Evolutionary conservation across 2,797 vertebrate genomes (phyloP).

Genomic region (Lophius americanus): DNA sequence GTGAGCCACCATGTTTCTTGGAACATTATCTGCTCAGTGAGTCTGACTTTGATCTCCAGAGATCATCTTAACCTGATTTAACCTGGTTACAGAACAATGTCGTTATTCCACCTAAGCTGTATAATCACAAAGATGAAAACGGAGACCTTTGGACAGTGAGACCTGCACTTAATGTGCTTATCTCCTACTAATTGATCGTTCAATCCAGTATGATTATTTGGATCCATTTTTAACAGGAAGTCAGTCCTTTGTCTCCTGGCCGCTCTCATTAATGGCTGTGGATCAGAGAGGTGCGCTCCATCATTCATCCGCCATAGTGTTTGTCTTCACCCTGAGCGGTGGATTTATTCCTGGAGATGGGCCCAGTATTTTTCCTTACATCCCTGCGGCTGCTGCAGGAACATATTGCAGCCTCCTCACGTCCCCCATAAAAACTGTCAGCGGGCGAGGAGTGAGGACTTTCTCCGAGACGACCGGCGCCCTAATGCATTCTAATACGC

Average conservation of each 20-base stretch:
- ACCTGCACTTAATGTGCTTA: not conserved
- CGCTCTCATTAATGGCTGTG: slow-evolving; percentile 26
- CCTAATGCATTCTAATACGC: slow-evolving; percentile 78
- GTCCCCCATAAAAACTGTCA: slow-evolving; percentile 71
- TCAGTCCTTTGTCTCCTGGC: slow-evolving; percentile 8
- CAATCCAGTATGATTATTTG: slow-evolving; percentile 8
- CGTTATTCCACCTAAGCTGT: not conserved
- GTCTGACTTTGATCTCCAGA: slow-evolving; percentile 1
- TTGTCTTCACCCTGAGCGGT: slow-evolving; percentile 55
- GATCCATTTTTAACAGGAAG: not conserved
- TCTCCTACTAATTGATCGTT: slow-evolving; percentile 1
- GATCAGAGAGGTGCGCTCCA: slow-evolving; percentile 28
- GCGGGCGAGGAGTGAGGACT: slow-evolving; percentile 65
- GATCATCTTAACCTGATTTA: not conserved
- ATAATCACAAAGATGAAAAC: not conserved
- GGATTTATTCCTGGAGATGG: slow-evolving; percentile 58
- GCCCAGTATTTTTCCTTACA: slow-evolving; percentile 56
- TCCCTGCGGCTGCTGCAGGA: slow-evolving; percentile 56
- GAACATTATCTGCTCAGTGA: slow-evolving; percentile 9
- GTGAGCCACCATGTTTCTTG: slow-evolving; percentile 6
- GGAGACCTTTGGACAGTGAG: not conserved
- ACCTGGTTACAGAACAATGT: not conserved
- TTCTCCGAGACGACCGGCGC: slow-evolving; percentile 59
- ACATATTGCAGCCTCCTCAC: slow-evolving; percentile 69
- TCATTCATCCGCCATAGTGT: slow-evolving; percentile 45